These are phyloP conservation scores for Agapetus fuscipes DNA, from an alignment of 2,888 invertebrate species.

Conservation along the genomic window DNA sequence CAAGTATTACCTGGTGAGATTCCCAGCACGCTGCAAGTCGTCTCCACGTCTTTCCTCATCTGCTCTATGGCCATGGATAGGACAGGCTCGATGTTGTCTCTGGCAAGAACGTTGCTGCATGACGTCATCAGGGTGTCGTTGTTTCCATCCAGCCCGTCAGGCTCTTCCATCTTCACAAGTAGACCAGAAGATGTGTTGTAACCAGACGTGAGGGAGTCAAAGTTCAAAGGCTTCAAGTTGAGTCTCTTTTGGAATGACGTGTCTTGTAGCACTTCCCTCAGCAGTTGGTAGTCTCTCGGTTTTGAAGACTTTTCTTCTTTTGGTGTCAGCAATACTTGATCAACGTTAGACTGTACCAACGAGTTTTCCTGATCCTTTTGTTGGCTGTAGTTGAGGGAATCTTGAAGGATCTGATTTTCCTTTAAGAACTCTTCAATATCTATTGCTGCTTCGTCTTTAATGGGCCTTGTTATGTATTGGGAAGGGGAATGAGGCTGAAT, in stretches of 20 bases:
- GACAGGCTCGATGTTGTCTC: constrained; percentile 74
- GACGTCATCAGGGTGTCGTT: constrained; percentile 35
- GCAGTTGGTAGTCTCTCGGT: constrained; percentile 61
- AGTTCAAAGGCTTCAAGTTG: constrained; percentile 70
- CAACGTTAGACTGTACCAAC: constrained; percentile 29
- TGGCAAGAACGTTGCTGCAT: constrained; percentile 47
- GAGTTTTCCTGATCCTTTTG: constrained; percentile 30
- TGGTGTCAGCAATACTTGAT: constrained; percentile 28
- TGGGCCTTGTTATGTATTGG: constrained; percentile 26
- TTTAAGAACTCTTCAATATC: constrained; percentile 52
- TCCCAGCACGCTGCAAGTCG: constrained; percentile 73
- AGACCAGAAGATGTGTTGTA: constrained; percentile 39
- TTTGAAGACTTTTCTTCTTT: constrained; percentile 45
- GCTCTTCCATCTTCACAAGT: constrained; percentile 58
- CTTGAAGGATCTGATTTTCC: constrained; percentile 46
- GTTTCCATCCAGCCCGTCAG: constrained; percentile 34
- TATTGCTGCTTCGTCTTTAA: constrained; percentile 50
- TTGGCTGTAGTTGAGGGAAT: constrained; percentile 22
- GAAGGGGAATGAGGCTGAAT: constrained; percentile 25
- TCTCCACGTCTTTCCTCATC: constrained; percentile 75
- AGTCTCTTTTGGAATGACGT: constrained; percentile 78
- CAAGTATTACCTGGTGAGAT: constrained; percentile 87
- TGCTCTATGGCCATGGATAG: constrained; percentile 79
- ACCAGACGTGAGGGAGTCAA: constrained; percentile 46
- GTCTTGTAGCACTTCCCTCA: constrained; percentile 73